phyloP scores from a whole-genome alignment of 2,888 invertebrate genomes.

The Macrophya alboannulata region DNA sequence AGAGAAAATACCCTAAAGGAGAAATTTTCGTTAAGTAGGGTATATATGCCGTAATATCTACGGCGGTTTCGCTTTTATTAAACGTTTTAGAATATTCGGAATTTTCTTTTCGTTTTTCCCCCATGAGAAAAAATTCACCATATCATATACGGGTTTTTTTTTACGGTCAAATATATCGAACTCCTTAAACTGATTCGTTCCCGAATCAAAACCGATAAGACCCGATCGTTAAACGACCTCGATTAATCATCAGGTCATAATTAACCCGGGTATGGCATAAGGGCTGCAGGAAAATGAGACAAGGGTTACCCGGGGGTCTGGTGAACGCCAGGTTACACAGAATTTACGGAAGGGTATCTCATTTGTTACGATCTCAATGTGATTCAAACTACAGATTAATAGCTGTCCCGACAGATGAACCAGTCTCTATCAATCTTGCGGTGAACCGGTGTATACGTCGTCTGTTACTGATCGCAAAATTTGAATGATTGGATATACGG shows the following conservation, averaged over 20 bases:
- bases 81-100: slow-evolving; percentile 4
- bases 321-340: neutral
- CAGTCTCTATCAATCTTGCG: slow-evolving; percentile 10
- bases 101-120: neutral
- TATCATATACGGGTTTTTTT: too few species aligned
- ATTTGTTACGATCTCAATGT: slow-evolving; percentile 43
- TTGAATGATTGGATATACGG: neutral
- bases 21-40: neutral
- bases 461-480: neutral
- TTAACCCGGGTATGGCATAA: neutral
- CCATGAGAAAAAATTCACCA: too few species aligned
- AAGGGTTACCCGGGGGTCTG: slow-evolving; percentile 2
- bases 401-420: slow-evolving; percentile 20
- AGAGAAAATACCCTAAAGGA: neutral
- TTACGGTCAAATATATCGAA: neutral
- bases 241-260: slow-evolving; percentile 29
- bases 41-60: neutral
- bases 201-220: neutral
- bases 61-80: slow-evolving; percentile 1
- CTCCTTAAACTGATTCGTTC: neutral
- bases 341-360: slow-evolving; percentile 36
- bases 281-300: neutral
- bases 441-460: neutral
- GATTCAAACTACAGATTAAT: slow-evolving; percentile 44
- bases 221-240: slow-evolving; percentile 15